These are phyloP conservation scores for Dusona sp. DNA, from an alignment of 2,888 invertebrate species.

Conservation along the genomic window DNA sequence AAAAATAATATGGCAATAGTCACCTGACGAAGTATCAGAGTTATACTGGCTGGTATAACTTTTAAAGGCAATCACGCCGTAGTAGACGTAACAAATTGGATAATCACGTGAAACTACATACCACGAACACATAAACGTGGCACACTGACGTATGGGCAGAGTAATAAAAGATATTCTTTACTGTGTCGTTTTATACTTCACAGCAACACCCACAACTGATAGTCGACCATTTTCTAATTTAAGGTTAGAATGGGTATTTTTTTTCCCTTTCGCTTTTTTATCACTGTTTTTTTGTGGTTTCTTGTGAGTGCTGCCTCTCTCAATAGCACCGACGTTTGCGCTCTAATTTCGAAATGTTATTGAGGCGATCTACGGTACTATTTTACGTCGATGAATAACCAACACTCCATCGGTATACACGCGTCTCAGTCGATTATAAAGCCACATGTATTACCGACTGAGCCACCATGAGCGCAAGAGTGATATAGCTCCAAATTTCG, in stretches of 20 bases:
- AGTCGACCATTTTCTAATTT: slow-evolving; percentile 78
- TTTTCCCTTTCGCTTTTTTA: slow-evolving; percentile 61
- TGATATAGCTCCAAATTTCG: background rate
- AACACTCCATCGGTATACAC: background rate
- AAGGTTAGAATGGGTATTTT: slow-evolving; percentile 70
- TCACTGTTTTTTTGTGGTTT: no score
- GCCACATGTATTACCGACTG: background rate
- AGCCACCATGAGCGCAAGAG: background rate
- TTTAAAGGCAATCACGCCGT: slow-evolving; percentile 45
- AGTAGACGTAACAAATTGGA: slow-evolving; percentile 43
- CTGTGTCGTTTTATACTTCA: slow-evolving; percentile 72
- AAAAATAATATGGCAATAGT: slow-evolving; percentile 65
- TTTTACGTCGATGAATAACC: background rate
- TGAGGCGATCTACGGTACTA: background rate
- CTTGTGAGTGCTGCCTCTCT: slow-evolving; percentile 22
- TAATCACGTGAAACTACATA: slow-evolving; percentile 69
- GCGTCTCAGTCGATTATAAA: background rate
- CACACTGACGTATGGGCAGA: slow-evolving; percentile 59
- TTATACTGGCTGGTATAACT: slow-evolving; percentile 48
- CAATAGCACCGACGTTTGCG: background rate
- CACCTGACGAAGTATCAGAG: slow-evolving; percentile 66
- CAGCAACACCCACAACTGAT: slow-evolving; percentile 77
- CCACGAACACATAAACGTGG: slow-evolving; percentile 66
- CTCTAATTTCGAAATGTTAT: background rate
- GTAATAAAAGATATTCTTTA: slow-evolving; percentile 68